Evolutionary conservation across 2,113 vertebrate species (phyloP).

Genomic region (Chaetura pelagica): DNA sequence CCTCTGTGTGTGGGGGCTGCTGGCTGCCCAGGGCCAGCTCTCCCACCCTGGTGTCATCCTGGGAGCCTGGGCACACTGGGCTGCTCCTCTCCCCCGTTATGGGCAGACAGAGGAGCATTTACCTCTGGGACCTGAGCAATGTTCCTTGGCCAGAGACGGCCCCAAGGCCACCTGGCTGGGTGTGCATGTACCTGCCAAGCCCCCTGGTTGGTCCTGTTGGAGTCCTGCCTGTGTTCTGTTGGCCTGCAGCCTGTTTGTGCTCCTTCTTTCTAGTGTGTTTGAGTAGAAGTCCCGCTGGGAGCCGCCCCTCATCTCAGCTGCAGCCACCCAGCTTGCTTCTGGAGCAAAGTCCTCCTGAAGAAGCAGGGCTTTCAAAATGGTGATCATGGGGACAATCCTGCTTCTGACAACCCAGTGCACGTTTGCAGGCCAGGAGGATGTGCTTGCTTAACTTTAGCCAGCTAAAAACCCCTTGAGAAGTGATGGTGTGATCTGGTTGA

Average conservation of each 20-base stretch:
- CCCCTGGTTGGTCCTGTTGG: no score
- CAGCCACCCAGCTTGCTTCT: not conserved
- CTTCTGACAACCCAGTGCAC: no score
- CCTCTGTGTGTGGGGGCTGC: not conserved
- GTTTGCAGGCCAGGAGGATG: no score
- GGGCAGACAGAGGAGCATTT: not conserved
- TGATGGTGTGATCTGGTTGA: no score
- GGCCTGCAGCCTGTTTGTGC: not conserved
- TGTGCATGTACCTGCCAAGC: no score
- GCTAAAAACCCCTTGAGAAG: no score
- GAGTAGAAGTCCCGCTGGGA: fast-evolving
- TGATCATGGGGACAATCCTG: not conserved
- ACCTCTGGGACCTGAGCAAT: fast-evolving
- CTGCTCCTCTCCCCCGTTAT: fast-evolving
- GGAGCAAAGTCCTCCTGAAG: not conserved
- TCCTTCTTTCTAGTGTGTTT: not conserved
- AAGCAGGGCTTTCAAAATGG: not conserved
- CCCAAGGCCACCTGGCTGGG: no score
- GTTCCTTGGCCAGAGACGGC: fast-evolving
- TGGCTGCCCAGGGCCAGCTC: no score
- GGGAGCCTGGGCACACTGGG: not conserved
- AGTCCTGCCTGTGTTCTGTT: not conserved
- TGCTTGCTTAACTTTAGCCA: no score
- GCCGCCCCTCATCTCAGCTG: not conserved
- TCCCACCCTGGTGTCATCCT: fast-evolving